Conservation (phyloP, 2,888 invertebrate species). For the Nymphalis urticae region DNA sequence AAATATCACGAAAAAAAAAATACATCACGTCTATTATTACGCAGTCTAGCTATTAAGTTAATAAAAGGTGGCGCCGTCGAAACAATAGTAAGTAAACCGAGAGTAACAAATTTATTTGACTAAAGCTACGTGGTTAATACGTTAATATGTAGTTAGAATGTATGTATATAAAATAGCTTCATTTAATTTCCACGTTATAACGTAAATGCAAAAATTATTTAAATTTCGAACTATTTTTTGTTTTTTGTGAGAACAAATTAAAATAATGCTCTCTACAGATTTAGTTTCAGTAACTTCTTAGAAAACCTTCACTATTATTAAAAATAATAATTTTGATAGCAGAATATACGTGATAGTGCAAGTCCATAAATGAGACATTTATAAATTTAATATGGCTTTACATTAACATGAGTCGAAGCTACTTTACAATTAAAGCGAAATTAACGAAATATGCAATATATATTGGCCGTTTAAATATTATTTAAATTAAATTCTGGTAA, state of each 20-base stretch:
- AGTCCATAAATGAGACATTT: too few species aligned
- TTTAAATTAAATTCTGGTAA: constrained; percentile 9
- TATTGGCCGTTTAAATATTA: constrained; percentile 1
- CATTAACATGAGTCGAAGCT: too few species aligned
- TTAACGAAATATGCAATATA: constrained; percentile 13
- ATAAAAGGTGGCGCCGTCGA: constrained; percentile 63
- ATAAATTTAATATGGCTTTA: too few species aligned
- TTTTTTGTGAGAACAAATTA: too few species aligned
- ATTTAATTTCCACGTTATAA: neutral
- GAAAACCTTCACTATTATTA: too few species aligned
- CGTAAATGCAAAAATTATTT: neutral
- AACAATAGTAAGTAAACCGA: constrained; percentile 41
- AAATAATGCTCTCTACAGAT: too few species aligned
- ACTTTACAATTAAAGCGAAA: neutral
- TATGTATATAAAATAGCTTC: neutral
- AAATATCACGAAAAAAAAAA: neutral
- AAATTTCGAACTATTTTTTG: too few species aligned
- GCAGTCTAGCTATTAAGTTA: constrained; percentile 52
- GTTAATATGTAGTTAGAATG: neutral
- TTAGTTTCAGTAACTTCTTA: too few species aligned
- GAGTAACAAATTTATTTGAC: constrained; percentile 64
- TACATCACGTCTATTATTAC: constrained; percentile 11
- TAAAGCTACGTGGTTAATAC: constrained; percentile 51
- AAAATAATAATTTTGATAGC: too few species aligned
- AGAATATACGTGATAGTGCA: too few species aligned